Evolutionary conservation across 2,113 vertebrate genomes (phyloP).

Genomic region (Pelusios castaneus): DNA sequence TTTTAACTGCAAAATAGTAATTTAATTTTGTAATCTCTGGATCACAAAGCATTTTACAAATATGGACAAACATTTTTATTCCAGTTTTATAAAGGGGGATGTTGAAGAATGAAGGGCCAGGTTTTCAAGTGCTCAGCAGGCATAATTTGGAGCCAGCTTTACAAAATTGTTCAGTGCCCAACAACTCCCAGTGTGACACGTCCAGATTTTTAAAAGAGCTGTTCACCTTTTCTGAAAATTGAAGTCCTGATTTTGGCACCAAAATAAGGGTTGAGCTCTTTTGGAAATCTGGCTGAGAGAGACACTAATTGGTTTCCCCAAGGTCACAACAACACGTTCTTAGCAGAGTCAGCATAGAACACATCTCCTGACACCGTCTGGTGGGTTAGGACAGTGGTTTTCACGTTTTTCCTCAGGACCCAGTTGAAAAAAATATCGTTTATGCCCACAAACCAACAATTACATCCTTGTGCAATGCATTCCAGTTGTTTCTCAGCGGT

Average conservation of each 20-base stretch:
- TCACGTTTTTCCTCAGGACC: too few species aligned
- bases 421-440: too few species aligned
- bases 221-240: neutral
- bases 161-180: neutral
- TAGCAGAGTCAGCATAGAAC: neutral
- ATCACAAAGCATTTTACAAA: neutral
- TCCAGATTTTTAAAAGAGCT: neutral
- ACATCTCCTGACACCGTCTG: too few species aligned
- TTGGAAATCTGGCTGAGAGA: neutral
- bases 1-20: constrained; percentile 2
- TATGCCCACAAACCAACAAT: too few species aligned
- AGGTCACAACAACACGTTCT: neutral
- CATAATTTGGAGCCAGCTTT: neutral
- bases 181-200: neutral
- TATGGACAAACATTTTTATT: neutral
- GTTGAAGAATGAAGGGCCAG: neutral
- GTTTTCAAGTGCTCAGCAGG: neutral
- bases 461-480: too few species aligned
- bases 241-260: neutral
- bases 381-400: neutral
- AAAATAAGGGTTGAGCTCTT: neutral
- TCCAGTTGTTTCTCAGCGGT: too few species aligned
- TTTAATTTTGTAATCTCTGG: neutral
- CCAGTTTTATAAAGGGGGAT: neutral
- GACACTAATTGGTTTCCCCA: neutral